These are phyloP conservation scores for Panagrolaimus sp. DNA, from an alignment of 1,140 invertebrate species.

Conservation along the genomic window DNA sequence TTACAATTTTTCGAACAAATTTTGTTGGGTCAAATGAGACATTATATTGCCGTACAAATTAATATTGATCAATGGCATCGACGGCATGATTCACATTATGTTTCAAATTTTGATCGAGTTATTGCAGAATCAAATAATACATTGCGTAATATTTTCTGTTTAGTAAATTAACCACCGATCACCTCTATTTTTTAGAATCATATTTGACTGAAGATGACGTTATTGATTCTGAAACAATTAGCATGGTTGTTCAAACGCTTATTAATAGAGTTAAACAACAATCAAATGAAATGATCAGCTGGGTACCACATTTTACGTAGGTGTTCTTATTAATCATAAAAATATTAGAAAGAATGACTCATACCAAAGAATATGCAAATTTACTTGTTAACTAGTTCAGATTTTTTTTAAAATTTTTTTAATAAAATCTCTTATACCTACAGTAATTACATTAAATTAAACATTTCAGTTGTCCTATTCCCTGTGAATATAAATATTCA, in stretches of 20 bases:
- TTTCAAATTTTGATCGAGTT: conserved; percentile 35
- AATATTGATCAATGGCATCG: conserved; percentile 50
- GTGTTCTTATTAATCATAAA: conserved; percentile 6
- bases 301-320: conserved; percentile 40
- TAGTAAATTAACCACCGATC: neutral
- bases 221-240: conserved; percentile 27
- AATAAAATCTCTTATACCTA: conserved; percentile 4
- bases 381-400: neutral
- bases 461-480: conserved; percentile 43
- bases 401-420: conserved; percentile 15
- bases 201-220: conserved; percentile 34
- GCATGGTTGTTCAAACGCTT: conserved; percentile 31
- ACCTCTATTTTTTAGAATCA: conserved; percentile 21
- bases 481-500: conserved; percentile 40
- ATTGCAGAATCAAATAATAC: conserved; percentile 29
- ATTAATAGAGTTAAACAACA: conserved; percentile 34
- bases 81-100: conserved; percentile 34
- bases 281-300: conserved; percentile 37
- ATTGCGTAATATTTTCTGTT: conserved; percentile 28
- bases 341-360: neutral
- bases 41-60: conserved; percentile 51
- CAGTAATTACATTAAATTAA: neutral
- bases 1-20: conserved; percentile 43
- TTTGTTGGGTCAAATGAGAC: conserved; percentile 46
- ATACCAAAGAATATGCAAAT: no score